These are phyloP conservation scores for Erithacus rubecula DNA, from an alignment of 2,797 vertebrate species.

Conservation along the genomic window DNA sequence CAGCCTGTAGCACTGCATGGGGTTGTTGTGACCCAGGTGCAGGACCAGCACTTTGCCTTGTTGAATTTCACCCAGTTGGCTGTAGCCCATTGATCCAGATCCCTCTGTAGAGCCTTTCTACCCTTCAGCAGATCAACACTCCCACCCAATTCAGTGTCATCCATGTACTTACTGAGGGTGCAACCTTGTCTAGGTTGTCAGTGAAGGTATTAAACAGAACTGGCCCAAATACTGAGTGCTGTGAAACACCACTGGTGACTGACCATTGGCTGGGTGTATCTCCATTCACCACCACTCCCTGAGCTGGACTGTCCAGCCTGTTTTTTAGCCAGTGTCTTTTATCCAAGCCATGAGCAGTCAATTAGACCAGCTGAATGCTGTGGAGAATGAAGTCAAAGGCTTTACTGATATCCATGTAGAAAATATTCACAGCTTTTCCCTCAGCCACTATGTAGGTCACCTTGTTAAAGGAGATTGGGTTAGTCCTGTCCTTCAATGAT, in stretches of 20 bases:
- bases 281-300: too few species aligned
- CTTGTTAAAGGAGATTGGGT: background rate
- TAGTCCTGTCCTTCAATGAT: background rate
- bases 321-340: background rate
- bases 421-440: background rate
- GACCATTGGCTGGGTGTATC: background rate
- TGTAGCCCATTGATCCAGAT: fast-evolving
- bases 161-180: background rate
- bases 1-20: background rate
- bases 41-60: background rate
- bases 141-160: background rate
- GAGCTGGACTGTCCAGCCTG: background rate
- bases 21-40: background rate
- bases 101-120: background rate
- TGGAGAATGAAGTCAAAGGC: background rate
- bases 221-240: background rate
- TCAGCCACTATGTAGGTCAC: background rate
- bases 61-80: background rate
- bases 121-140: background rate
- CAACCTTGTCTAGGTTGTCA: background rate
- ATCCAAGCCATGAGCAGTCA: background rate
- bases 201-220: background rate
- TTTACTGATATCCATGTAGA: background rate
- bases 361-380: background rate
- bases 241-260: background rate